A percentile compares a stretch with the other conserved stretches of the same genome.
phyloP scores from a whole-genome alignment of 2,888 invertebrate genomes.

The Hypercompe scribonia region DNA sequence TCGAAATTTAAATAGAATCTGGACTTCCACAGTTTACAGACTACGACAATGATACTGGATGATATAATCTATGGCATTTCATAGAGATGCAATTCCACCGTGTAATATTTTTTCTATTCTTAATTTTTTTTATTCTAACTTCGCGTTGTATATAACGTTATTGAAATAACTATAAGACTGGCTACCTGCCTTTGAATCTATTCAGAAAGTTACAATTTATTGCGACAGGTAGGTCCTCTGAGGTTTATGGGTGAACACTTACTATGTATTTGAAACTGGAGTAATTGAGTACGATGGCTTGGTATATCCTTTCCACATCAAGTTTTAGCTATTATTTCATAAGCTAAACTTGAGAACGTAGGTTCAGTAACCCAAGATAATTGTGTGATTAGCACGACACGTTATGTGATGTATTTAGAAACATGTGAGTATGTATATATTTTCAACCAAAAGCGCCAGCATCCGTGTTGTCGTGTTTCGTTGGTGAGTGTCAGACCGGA shows the following conservation, averaged over 20 bases:
- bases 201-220: slow-evolving; percentile 6
- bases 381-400: no score
- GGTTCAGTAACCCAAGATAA: no score
- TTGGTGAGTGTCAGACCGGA: no score
- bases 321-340: no score
- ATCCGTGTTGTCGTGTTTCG: no score
- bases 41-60: background rate
- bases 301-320: no score
- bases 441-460: no score
- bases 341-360: no score
- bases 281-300: background rate
- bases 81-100: background rate
- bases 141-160: background rate
- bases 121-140: background rate
- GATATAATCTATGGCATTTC: background rate
- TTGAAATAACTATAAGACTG: background rate
- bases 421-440: no score
- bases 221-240: background rate
- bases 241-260: background rate
- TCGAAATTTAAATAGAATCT: no score
- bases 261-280: background rate
- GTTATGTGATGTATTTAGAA: no score
- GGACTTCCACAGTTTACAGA: no score
- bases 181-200: slow-evolving; percentile 5
- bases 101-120: background rate